These are phyloP conservation scores for Brachypterus glaber DNA, from an alignment of 2,888 invertebrate genomes.

Conservation along the genomic window DNA sequence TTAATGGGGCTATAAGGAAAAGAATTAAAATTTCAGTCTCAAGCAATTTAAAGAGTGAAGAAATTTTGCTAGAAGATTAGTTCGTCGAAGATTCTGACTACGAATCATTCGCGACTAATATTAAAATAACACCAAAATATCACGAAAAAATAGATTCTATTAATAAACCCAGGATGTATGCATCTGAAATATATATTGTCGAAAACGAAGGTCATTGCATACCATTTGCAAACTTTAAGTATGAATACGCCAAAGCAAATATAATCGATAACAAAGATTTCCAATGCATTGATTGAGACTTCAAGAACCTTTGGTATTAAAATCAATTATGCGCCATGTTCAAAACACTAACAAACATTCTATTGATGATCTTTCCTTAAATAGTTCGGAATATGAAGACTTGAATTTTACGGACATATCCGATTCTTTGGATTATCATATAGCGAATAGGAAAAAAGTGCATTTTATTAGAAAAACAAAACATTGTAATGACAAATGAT, in stretches of 20 bases:
- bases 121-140: slow-evolving; percentile 7
- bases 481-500: slow-evolving; percentile 29
- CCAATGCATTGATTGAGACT: slow-evolving; percentile 19
- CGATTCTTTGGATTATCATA: slow-evolving; percentile 31
- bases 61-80: background rate
- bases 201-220: slow-evolving; percentile 21
- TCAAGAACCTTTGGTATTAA: slow-evolving; percentile 28
- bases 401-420: slow-evolving; percentile 16
- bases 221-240: slow-evolving; percentile 22
- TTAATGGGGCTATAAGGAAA: background rate
- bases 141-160: slow-evolving; percentile 16
- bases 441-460: slow-evolving; percentile 16
- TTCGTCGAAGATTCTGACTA: background rate
- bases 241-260: slow-evolving; percentile 16
- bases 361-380: background rate
- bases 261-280: slow-evolving; percentile 13
- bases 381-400: slow-evolving; percentile 14
- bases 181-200: slow-evolving; percentile 25
- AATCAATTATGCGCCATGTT: slow-evolving; percentile 28
- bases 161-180: slow-evolving; percentile 26
- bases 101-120: background rate
- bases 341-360: background rate
- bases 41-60: no score
- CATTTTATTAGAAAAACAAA: slow-evolving; percentile 10
- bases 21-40: background rate